Evolutionary conservation across 53 echinoderm and acorn worm species (phyloP).

Genomic region (Arbacia lixula): DNA sequence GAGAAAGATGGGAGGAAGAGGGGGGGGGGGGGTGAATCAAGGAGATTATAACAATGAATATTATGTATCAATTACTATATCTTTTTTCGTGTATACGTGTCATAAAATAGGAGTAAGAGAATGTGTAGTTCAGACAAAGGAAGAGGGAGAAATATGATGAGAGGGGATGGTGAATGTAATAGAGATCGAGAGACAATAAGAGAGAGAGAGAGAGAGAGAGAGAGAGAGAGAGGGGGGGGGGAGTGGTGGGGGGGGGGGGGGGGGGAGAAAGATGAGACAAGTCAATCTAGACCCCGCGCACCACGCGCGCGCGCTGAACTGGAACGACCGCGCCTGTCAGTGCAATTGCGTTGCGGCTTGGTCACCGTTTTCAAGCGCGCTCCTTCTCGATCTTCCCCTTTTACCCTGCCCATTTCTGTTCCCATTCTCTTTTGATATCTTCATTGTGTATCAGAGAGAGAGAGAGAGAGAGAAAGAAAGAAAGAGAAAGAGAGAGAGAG

Average conservation of each 20-base stretch:
- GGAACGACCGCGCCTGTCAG: constrained; percentile 55
- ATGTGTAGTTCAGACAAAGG: too few relatives aligned
- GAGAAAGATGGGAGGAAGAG: too few relatives aligned
- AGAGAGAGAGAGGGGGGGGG: background rate
- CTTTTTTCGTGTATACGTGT: too few relatives aligned
- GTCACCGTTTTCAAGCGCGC: constrained; percentile 47
- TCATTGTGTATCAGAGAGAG: too few relatives aligned
- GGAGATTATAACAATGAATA: too few relatives aligned
- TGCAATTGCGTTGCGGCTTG: constrained; percentile 41
- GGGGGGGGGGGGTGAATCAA: too few relatives aligned
- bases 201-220: background rate
- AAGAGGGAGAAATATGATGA: background rate
- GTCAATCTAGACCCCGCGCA: constrained; percentile 36
- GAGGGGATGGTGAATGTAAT: background rate
- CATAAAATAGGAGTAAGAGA: too few relatives aligned
- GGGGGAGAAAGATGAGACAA: background rate
- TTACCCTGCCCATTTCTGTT: background rate
- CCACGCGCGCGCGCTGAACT: constrained; percentile 13
- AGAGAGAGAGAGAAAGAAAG: too few relatives aligned
- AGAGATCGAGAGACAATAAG: background rate
- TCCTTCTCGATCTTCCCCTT: background rate
- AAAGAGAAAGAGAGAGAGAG: too few relatives aligned
- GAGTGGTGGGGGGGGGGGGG: background rate
- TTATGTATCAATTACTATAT: too few relatives aligned
- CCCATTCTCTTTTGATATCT: background rate